Percentiles rank a stretch among this genome's conserved stretches.
Evolutionary conservation across 2,797 vertebrate genomes (phyloP).

Genomic region (Periophthalmus magnuspinnatus): DNA sequence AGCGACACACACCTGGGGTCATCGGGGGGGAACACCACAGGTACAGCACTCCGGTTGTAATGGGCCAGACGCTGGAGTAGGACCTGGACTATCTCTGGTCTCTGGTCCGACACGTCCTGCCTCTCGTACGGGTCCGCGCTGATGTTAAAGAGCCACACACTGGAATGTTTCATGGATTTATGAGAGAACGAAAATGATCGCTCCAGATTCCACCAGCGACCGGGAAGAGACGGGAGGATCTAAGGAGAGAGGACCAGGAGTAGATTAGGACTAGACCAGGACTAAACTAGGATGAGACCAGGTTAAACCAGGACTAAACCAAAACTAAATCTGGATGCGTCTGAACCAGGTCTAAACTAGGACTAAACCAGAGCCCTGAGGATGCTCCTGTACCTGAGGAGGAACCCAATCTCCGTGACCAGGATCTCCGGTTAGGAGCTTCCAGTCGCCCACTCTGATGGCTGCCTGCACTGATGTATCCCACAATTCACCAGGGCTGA

Average conservation of each 20-base stretch:
- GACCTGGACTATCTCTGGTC: slow-evolving; percentile 84
- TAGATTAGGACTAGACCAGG: neutral
- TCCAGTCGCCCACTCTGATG: slow-evolving; percentile 93
- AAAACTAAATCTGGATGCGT: neutral
- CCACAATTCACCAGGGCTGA: slow-evolving; percentile 77
- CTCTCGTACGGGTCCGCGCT: slow-evolving; percentile 91
- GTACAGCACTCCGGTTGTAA: slow-evolving; percentile 90
- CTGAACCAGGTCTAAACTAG: neutral
- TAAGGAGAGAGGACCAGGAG: slow-evolving; percentile 20
- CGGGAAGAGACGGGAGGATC: slow-evolving; percentile 84
- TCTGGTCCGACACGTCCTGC: slow-evolving; percentile 80
- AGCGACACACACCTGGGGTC: slow-evolving; percentile 74
- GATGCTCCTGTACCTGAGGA: slow-evolving; percentile 76
- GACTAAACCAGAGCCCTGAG: neutral
- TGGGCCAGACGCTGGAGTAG: slow-evolving; percentile 83
- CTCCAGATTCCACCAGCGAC: slow-evolving; percentile 96
- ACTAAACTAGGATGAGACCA: neutral
- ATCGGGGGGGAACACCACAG: slow-evolving; percentile 89
- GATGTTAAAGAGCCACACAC: slow-evolving; percentile 95
- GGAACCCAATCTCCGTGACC: slow-evolving; percentile 96
- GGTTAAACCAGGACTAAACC: neutral
- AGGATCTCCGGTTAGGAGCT: slow-evolving; percentile 92
- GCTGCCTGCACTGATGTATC: slow-evolving; percentile 92
- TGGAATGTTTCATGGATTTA: slow-evolving; percentile 70
- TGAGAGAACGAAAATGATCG: slow-evolving; percentile 43